Conservation (phyloP, 1,140 invertebrate genomes). For the Drosophila orosa region DNA sequence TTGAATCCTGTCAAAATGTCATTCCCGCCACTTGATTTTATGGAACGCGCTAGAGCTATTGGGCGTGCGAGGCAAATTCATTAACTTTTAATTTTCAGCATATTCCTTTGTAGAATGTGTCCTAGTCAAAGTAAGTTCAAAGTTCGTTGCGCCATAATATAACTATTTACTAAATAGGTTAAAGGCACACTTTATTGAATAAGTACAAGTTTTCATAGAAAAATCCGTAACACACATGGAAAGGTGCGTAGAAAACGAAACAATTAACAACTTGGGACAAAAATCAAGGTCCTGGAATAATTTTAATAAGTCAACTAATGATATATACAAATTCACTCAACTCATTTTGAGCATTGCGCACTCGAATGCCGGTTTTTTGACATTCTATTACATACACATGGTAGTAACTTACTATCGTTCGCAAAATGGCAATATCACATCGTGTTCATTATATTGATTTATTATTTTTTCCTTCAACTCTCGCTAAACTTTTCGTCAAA, state of each 20-base stretch:
- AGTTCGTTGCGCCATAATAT: not conserved
- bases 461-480: not conserved
- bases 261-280: not conserved
- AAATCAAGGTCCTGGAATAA: not conserved
- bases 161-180: slow-evolving; percentile 1
- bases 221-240: not conserved
- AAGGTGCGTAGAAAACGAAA: not conserved
- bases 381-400: too few species aligned
- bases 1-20: slow-evolving; percentile 76
- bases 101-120: not conserved
- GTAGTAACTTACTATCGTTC: not conserved
- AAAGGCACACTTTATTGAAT: not conserved
- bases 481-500: not conserved
- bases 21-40: slow-evolving; percentile 30
- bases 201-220: not conserved
- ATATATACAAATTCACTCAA: too few species aligned
- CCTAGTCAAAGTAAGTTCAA: not conserved
- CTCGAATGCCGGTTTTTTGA: too few species aligned
- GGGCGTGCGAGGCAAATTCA: slow-evolving; percentile 1
- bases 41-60: slow-evolving; percentile 5
- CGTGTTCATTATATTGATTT: not conserved
- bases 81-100: slow-evolving; percentile 15
- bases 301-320: not conserved
- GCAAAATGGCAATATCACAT: not conserved
- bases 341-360: too few species aligned